Percentiles rank a stretch among this genome's conserved stretches.
Conservation (phyloP, 2,113 vertebrate genomes). For the Nothoprocta perdicaria region DNA sequence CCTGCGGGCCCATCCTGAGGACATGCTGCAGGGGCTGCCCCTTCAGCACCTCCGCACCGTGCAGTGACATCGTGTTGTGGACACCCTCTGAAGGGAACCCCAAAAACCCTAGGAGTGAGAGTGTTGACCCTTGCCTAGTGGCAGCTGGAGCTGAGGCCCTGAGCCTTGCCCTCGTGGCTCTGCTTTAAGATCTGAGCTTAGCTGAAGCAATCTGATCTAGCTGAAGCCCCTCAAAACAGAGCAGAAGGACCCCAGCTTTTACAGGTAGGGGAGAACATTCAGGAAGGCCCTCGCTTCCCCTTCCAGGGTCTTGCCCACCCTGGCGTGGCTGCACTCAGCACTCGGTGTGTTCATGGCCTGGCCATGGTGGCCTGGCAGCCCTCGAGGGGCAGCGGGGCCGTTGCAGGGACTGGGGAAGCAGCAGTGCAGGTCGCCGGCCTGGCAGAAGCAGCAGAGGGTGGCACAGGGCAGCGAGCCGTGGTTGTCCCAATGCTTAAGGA, state of each 20-base stretch:
- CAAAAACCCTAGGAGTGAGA: neutral
- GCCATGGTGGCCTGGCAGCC: too few species aligned
- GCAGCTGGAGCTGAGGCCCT: neutral
- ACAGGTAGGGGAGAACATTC: too few species aligned
- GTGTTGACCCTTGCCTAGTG: neutral
- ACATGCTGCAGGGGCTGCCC: too few species aligned
- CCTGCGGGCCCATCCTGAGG: too few species aligned
- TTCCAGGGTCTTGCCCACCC: neutral
- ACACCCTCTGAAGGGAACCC: neutral
- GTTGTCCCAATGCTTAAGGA: neutral
- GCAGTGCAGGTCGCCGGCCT: neutral
- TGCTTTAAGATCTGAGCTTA: neutral
- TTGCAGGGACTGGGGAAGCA: neutral
- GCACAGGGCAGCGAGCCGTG: too few species aligned
- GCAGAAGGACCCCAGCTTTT: neutral
- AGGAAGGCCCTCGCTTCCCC: neutral
- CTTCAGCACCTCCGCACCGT: neutral
- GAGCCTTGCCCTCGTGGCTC: neutral
- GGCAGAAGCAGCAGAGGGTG: neutral
- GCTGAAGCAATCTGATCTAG: neutral
- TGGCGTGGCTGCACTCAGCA: neutral
- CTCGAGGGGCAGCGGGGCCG: neutral
- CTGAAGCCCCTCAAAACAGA: neutral
- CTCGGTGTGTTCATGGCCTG: neutral
- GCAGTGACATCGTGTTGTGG: neutral